These are phyloP conservation scores for Hirtodrosophila cameraria DNA, from an alignment of 2,888 invertebrate species.

Conservation along the genomic window DNA sequence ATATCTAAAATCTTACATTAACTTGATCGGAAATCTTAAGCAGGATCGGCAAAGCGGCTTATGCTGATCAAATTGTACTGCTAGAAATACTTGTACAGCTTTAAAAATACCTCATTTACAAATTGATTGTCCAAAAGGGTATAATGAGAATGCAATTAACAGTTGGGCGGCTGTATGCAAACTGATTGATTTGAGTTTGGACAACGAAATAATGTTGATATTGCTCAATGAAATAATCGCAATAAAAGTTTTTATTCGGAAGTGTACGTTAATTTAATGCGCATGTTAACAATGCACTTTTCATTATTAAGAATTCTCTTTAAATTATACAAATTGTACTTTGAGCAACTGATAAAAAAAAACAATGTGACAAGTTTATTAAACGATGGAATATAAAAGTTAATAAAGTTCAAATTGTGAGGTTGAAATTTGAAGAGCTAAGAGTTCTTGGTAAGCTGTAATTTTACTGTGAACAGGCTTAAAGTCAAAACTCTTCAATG, in stretches of 20 bases:
- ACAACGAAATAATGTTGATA: constrained; percentile 5
- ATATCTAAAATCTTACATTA: no score
- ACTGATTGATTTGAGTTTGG: constrained; percentile 30
- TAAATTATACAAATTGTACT: background rate
- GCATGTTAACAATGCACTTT: background rate
- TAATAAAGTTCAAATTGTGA: no score
- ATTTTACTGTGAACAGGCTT: no score
- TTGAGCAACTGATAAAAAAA: background rate
- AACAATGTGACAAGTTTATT: background rate
- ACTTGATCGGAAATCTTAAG: no score
- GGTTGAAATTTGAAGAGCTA: no score
- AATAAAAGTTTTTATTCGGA: background rate
- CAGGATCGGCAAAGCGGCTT: no score
- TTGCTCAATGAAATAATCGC: constrained; percentile 1
- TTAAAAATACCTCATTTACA: background rate
- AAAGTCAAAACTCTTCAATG: no score
- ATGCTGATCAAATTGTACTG: no score
- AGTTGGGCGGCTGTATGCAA: constrained; percentile 5
- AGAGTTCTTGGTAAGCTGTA: no score
- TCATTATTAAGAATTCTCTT: background rate
- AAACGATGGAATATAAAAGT: no score
- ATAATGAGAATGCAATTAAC: constrained; percentile 24
- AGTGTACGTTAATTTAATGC: constrained; percentile 1
- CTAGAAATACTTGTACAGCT: no score
- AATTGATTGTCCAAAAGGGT: background rate